Evolutionary conservation across 1,140 invertebrate species (phyloP), one percentile per base, ranked within the genome.

Genomic region (Protaetia brevitarsis): DNA sequence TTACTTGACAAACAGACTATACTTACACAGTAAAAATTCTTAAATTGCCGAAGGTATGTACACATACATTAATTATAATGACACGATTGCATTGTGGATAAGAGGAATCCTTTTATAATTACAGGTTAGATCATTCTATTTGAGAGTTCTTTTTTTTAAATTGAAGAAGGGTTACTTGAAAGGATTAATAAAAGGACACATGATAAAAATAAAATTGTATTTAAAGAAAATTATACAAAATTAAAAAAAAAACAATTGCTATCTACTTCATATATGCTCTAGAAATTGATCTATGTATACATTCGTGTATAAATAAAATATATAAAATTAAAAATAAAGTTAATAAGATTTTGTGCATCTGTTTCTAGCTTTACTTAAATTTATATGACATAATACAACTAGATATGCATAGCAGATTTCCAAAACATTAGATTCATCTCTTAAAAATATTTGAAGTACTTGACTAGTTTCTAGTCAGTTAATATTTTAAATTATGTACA

Each of bases 391-490:
- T n/a, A 76, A 75, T 76, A 75, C 69, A 68, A 61, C 63, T 70
- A 72, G 61, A 72, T 69, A 73, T 71, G 69, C 68, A 71, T 73
- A 74, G 66, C 70, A 68, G 65, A 36, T 71, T 64, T 34, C 36
- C 56, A 58, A 58, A 61, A 71, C 67, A 69, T 70, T 71, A 71
- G 29, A 71, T 70, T 65, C 58, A 65, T 60, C 28, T 69, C 65
- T 73, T 73, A 73, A 66, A 71, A 72, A 68, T 72, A 70, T 67
- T 68, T 62, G 67, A 73, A 68, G 69, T 70, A 69, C 69, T 73
- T 72, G 76, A 77, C 76, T 77, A 77, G 76, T 69, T 69, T 71
- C 74, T 76, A 77, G 76, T 72, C 76, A 77, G 65, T 73, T 74
- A 68, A 63, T 51, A 27, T 70, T 66, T 68, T 62, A 68, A 67